Percentiles rank a stretch among this genome's conserved stretches.
phyloP scores from a whole-genome alignment of 2,888 invertebrate species.

The Pheosia gnoma region DNA sequence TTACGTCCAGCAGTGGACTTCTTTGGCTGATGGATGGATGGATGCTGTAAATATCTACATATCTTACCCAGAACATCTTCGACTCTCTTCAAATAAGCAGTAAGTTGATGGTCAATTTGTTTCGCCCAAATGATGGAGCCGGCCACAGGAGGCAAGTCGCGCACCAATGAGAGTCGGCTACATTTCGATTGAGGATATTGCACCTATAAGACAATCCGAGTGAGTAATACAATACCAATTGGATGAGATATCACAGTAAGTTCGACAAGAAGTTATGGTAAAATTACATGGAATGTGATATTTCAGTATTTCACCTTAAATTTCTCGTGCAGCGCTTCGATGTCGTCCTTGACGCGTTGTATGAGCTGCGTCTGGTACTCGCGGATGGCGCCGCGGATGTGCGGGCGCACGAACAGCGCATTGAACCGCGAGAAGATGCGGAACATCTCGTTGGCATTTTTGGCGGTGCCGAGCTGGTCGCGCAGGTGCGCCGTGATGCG shows the following conservation, averaged over 20 bases:
- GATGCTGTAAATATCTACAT: too few relatives aligned
- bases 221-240: too few relatives aligned
- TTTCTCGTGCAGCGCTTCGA: slow-evolving; percentile 98
- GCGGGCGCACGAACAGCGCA: slow-evolving; percentile 98
- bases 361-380: slow-evolving; percentile 99
- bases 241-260: too few relatives aligned
- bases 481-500: slow-evolving; percentile 98
- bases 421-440: slow-evolving; percentile 99
- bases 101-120: slow-evolving; percentile 98
- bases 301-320: slow-evolving; percentile 90
- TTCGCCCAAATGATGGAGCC: slow-evolving; percentile 99
- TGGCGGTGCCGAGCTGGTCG: slow-evolving; percentile 98
- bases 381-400: slow-evolving; percentile 98
- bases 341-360: slow-evolving; percentile 99
- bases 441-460: slow-evolving; percentile 99
- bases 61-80: slow-evolving; percentile 96
- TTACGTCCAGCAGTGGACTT: too few relatives aligned
- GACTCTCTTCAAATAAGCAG: slow-evolving; percentile 97
- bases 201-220: slow-evolving; percentile 80
- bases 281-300: too few relatives aligned
- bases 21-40: too few relatives aligned
- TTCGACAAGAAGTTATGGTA: too few relatives aligned
- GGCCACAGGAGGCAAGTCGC: slow-evolving; percentile 98
- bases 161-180: slow-evolving; percentile 94
- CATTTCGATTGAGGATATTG: slow-evolving; percentile 98